phyloP scores from a whole-genome alignment of 2,888 invertebrate genomes.

The Athripsodes cinereus region DNA sequence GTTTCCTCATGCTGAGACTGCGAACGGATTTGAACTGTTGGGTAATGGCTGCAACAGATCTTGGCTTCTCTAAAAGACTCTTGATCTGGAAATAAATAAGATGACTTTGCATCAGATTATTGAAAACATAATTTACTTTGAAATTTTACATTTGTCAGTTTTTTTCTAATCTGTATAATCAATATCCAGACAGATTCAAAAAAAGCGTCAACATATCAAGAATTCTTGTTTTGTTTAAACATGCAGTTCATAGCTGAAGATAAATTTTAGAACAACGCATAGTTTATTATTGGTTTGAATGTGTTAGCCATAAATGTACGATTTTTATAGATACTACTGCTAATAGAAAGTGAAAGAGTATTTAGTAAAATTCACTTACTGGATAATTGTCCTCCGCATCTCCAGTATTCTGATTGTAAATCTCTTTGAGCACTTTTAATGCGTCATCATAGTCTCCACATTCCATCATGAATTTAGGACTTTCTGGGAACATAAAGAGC shows the following conservation, averaged over 20 bases:
- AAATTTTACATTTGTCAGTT: neutral
- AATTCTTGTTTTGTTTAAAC: no score
- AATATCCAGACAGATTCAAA: neutral
- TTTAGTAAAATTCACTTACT: constrained; percentile 53
- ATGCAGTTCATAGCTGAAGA: no score
- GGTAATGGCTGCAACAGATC: constrained; percentile 58
- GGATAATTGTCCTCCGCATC: constrained; percentile 65
- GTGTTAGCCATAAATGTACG: no score
- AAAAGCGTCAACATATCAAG: no score
- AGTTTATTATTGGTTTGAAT: no score
- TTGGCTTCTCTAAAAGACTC: constrained; percentile 61
- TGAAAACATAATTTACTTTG: neutral
- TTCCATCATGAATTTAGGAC: constrained; percentile 76
- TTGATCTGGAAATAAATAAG: constrained; percentile 57
- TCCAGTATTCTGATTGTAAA: constrained; percentile 68
- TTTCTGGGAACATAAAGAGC: constrained; percentile 72
- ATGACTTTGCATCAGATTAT: neutral
- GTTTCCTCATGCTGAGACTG: constrained; percentile 63
- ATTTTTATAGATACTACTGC: no score
- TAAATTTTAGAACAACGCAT: no score
- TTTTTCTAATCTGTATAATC: neutral
- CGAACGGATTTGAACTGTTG: constrained; percentile 63
- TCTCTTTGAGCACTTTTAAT: constrained; percentile 58
- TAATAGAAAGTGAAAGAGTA: no score
- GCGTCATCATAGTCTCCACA: constrained; percentile 74